A percentile compares a stretch with the other conserved stretches of the same genome.
These are phyloP conservation scores for Melanerpes formicivorus DNA, from an alignment of 2,113 vertebrate genomes.

Conservation along the genomic window DNA sequence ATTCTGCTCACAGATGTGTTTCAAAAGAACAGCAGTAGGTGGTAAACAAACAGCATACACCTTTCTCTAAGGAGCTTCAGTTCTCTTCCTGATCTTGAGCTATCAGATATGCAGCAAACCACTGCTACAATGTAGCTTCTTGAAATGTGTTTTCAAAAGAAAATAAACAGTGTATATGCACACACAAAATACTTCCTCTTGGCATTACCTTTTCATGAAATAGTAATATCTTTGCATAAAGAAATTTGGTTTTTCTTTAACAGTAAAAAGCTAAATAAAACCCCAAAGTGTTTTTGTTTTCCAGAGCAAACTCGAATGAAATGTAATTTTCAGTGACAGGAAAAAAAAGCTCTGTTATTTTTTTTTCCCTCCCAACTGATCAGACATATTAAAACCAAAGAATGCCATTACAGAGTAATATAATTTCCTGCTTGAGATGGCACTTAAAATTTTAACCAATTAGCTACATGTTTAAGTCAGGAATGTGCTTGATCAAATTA, in stretches of 20 bases:
- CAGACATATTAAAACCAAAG: conserved; percentile 16
- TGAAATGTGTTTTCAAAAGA: conserved; percentile 1
- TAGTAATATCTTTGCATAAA: neutral
- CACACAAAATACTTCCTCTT: neutral
- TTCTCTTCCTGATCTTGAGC: neutral
- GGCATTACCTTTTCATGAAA: neutral
- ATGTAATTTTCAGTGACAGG: neutral
- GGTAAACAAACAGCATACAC: conserved; percentile 32
- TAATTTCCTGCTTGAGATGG: conserved; percentile 21
- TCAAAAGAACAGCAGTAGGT: conserved; percentile 29
- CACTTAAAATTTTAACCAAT: conserved; percentile 17
- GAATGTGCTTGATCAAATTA: conserved; percentile 23
- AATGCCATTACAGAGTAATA: conserved; percentile 3
- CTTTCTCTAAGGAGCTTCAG: conserved; percentile 13
- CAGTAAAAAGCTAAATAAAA: neutral
- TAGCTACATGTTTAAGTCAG: neutral
- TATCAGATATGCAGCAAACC: neutral
- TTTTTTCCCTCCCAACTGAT: neutral
- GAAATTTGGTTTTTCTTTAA: neutral
- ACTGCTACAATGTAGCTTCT: neutral
- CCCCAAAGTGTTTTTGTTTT: neutral
- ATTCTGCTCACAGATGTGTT: conserved; percentile 32
- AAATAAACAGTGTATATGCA: neutral
- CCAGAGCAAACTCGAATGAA: neutral
- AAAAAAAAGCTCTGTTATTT: neutral